These are phyloP conservation scores for Andrena hattorfiana DNA, from an alignment of 2,888 invertebrate genomes.

Conservation along the genomic window DNA sequence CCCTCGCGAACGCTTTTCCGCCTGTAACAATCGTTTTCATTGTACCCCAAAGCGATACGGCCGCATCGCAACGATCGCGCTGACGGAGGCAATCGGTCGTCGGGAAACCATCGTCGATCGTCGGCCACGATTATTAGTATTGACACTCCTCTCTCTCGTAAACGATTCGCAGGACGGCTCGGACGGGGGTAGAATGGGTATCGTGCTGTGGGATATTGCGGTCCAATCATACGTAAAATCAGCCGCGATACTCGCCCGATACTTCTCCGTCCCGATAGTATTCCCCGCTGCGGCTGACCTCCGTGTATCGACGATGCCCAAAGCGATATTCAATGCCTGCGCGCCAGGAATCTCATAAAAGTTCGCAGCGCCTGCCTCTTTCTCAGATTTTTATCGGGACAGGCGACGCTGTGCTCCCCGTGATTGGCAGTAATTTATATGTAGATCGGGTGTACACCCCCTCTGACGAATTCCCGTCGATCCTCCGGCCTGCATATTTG, in stretches of 20 bases:
- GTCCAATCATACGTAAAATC: constrained; percentile 67
- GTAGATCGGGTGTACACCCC: constrained; percentile 53
- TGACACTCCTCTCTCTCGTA: constrained; percentile 39
- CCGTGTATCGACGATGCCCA: constrained; percentile 20
- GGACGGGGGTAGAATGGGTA: not conserved
- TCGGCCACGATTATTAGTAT: constrained; percentile 55
- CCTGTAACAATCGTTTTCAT: constrained; percentile 1
- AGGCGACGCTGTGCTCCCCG: constrained; percentile 33
- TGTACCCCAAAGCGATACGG: not conserved
- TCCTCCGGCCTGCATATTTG: constrained; percentile 48
- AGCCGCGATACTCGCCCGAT: constrained; percentile 48
- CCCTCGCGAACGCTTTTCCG: not conserved
- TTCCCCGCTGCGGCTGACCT: constrained; percentile 22
- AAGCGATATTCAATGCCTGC: constrained; percentile 42
- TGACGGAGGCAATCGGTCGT: constrained; percentile 38
- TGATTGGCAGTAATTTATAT: constrained; percentile 61
- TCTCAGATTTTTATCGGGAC: constrained; percentile 47
- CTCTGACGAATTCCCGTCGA: constrained; percentile 48
- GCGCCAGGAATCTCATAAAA: constrained; percentile 36
- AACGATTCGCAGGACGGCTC: constrained; percentile 28
- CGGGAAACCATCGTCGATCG: constrained; percentile 25
- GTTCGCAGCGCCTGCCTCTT: constrained; percentile 10
- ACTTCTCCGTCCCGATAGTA: constrained; percentile 50
- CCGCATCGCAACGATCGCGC: not conserved
- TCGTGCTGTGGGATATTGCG: constrained; percentile 61